Base-by-base conservation (phyloP, 2,797 vertebrate species). In the Hippoglossus hippoglossus region DNA sequence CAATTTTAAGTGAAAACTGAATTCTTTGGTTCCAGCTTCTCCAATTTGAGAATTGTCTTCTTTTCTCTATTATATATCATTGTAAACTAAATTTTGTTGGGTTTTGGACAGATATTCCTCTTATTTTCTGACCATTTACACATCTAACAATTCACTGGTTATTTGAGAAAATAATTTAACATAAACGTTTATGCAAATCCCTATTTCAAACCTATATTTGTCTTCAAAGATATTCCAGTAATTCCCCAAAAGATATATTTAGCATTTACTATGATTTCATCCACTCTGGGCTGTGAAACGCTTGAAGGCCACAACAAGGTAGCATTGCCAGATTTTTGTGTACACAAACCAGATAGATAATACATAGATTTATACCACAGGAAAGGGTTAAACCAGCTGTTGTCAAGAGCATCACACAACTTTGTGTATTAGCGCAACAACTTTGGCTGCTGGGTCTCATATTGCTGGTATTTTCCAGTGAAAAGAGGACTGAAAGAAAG, bases 351-450 rank as follows among this genome's bases (percentile, higher is more conserved):
- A 39, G 11, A 25, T 21, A 21, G 47, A 49, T 49, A 15, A 44
- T 44, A 49, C 47, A 47, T 52, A 44, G 46, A 51, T 22, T 6
- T 12, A 31, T 11, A 41, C 8, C n/a, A 31, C 46, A n/a, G 31
- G 1, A 63, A 65, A 19, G 59, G 58, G 67, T 82, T 80, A 75
- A 88, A 77, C 9, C 65, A 68, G 71, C 73, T 73, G 78, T 70
- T 80, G 87, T 89, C 82, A 68, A 60, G 60, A 3, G 62, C 49
- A 75, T 87, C 82, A 44, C 55, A 31, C 71, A 79, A 89, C 85
- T 87, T 87, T 72, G 68, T 84, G 80, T 75, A 80, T 81, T 71
- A 86, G 60, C 19, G 81, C 66, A 51, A 24, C 34, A 85, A 86
- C 39, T 84, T 83, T 67, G 66, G 41, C 71, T 66, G 73, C 67